Conservation (phyloP, 1,140 invertebrate genomes). For the Thrips palmi region DNA sequence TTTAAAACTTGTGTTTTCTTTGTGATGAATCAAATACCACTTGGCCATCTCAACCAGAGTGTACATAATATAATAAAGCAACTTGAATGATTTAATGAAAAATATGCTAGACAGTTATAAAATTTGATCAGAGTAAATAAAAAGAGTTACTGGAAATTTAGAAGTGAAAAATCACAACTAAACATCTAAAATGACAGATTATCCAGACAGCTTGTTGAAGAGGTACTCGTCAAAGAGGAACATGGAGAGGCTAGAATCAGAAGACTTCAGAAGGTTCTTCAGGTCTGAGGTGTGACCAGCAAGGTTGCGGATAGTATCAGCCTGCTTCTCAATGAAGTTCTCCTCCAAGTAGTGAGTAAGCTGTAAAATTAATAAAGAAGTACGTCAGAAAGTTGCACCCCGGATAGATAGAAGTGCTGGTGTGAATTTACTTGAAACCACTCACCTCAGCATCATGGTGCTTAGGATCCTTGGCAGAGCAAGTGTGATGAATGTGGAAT, state of each 20-base stretch:
- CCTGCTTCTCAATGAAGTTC: conserved; percentile 47
- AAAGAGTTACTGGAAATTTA: too few species aligned
- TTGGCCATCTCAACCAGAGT: too few species aligned
- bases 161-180: too few species aligned
- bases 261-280: conserved; percentile 34
- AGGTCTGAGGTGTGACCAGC: conserved; percentile 53
- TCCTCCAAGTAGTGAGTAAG: conserved; percentile 54
- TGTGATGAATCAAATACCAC: too few species aligned
- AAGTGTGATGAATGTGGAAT: conserved; percentile 40
- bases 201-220: too few species aligned
- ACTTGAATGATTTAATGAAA: too few species aligned
- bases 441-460: conserved; percentile 41
- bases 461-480: conserved; percentile 18
- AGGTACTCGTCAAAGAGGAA: conserved; percentile 65
- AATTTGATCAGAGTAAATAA: too few species aligned
- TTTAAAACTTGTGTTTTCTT: too few species aligned
- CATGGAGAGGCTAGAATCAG: conserved; percentile 35
- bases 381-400: background rate
- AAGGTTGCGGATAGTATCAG: conserved; percentile 40
- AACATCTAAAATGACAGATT: too few species aligned
- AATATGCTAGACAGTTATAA: too few species aligned
- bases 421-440: conserved; percentile 2
- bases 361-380: conserved; percentile 18
- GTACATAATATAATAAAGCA: too few species aligned
- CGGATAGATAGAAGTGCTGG: background rate